Evolutionary conservation across 2,888 invertebrate species (phyloP), one percentile per base, ranked within the genome.

Genomic region (Eristalis arbustorum): DNA sequence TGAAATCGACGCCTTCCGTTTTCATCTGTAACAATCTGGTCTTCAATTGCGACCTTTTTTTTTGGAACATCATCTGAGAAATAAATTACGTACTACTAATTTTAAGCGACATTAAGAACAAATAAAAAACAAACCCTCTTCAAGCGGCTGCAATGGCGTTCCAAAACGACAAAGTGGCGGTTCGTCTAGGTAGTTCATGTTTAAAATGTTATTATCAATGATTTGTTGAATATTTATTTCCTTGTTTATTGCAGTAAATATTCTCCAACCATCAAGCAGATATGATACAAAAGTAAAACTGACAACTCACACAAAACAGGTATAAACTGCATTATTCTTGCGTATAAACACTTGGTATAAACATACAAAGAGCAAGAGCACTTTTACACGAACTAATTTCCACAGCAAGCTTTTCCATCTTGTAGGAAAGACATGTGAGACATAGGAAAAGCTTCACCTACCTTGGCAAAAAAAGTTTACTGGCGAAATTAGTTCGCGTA

Each of bases 1-100:
- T 99, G 99, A 92, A 99, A 99, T 89, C 99, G 93, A 10, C 98
- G 94, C 78, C 97, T 94, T 0, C 99, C 99, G 91, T 97, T 96
- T 37, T 95, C 96, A 92, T 99, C 99, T 68, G 96, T 96, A 0
- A 97, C 99, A 89, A 96, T 95, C 93, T 98, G 98, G 90, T 99
- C 98, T 91, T 96, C 96, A 23, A 96, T 92, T 13, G 95, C 94
- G 61, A 96, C 95, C 34, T 98, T 97, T 89, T 96, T 96, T 18
- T 18, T 49, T 0, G 97, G 96, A 37, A 97, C 93, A 89, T 96
- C 95, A 93, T 97, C 98, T 97, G 91, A 71, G 83, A 18, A 28
- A 23, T 3, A 37, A 37, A 37, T 63, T 18, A 3, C 81, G 34
- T 71, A 63, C 40, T n/a, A 0, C 5, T 56, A 8, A 22, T n/a